These are phyloP conservation scores for Metallyticus violacea DNA, from an alignment of 2,888 invertebrate species.

Conservation along the genomic window DNA sequence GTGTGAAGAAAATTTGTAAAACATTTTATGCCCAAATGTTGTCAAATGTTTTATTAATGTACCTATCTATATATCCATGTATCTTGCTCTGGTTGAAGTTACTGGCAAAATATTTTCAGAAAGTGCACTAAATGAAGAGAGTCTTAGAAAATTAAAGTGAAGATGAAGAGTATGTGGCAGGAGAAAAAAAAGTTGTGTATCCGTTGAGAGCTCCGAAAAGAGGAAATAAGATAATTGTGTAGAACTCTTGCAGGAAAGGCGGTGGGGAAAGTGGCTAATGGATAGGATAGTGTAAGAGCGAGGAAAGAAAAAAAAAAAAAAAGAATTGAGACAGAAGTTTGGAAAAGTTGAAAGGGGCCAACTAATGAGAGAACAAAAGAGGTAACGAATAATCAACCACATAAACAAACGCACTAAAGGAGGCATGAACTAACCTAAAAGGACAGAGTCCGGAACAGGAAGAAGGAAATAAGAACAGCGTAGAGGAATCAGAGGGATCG, in stretches of 20 bases:
- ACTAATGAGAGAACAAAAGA: conserved; percentile 6
- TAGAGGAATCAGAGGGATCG: not conserved
- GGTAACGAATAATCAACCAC: not conserved
- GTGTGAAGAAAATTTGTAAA: no score
- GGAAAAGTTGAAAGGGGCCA: not conserved
- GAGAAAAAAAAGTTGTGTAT: not conserved
- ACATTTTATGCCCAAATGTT: no score
- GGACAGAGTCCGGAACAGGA: not conserved
- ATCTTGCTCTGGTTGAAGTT: not conserved
- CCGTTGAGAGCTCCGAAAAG: not conserved
- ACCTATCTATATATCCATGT: no score
- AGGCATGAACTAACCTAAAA: not conserved
- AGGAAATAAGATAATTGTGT: not conserved
- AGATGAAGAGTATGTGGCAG: not conserved
- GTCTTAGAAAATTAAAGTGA: not conserved
- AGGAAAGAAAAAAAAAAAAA: not conserved
- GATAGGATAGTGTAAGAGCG: not conserved
- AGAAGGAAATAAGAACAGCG: not conserved
- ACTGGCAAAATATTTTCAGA: not conserved
- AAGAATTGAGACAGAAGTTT: not conserved
- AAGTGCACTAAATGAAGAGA: not conserved
- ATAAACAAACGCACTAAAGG: not conserved
- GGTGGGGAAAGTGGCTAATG: not conserved
- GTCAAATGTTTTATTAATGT: no score
- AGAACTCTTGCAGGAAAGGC: not conserved